Evolutionary conservation across 2,113 vertebrate genomes (phyloP).

Genomic region (Eulemur macaco): DNA sequence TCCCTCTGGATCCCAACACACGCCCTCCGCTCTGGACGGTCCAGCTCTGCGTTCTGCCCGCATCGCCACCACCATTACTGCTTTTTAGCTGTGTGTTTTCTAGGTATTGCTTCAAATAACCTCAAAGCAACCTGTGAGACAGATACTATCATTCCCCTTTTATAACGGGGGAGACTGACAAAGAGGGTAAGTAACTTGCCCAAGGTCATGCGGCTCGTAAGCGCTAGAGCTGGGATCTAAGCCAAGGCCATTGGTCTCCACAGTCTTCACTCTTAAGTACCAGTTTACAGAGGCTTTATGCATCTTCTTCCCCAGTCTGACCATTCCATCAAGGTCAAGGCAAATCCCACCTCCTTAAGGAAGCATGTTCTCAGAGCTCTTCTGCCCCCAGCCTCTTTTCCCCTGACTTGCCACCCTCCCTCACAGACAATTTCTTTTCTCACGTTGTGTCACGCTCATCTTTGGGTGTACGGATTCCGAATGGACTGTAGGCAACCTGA

Average conservation of each 20-base stretch:
- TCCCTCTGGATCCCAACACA: background rate
- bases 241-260: background rate
- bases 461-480: background rate
- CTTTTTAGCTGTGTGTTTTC: background rate
- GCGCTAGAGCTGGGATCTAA: background rate
- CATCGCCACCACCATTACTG: background rate
- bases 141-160: background rate
- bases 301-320: background rate
- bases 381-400: too few relatives aligned
- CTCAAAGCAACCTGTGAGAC: background rate
- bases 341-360: background rate
- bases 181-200: background rate
- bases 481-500: background rate
- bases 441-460: background rate
- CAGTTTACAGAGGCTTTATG: background rate
- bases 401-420: fast-evolving
- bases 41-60: background rate
- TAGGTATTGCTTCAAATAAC: background rate
- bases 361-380: background rate
- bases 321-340: background rate
- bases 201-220: background rate
- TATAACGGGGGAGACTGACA: background rate
- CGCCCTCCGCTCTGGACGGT: too few relatives aligned
- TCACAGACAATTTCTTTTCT: background rate
- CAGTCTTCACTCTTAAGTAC: background rate